These are phyloP conservation scores for Cydia strobilella DNA, from an alignment of 1,140 invertebrate genomes.

Conservation along the genomic window DNA sequence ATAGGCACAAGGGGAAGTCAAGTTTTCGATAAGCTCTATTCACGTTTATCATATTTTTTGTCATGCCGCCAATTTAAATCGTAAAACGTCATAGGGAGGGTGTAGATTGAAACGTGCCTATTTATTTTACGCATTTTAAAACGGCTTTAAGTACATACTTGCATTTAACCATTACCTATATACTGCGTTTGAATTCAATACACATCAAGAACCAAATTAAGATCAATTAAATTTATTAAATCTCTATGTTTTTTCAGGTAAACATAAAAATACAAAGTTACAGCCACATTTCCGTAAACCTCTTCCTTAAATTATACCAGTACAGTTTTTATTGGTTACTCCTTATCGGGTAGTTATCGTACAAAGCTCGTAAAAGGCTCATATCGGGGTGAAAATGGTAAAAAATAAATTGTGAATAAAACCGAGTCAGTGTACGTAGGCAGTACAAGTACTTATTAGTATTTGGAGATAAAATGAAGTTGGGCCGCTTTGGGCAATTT, in stretches of 20 bases:
- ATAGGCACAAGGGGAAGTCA: not conserved
- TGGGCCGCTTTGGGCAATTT: conserved; percentile 78
- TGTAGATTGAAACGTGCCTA: not conserved
- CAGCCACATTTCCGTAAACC: conserved; percentile 49
- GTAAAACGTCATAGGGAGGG: conserved; percentile 9
- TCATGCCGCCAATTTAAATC: conserved; percentile 12
- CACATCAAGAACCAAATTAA: not conserved
- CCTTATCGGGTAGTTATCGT: conserved; percentile 62
- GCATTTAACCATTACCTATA: too few species aligned
- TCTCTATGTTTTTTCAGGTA: conserved; percentile 34
- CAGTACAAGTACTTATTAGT: conserved; percentile 75
- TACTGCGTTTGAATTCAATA: not conserved
- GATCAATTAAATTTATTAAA: conserved; percentile 21
- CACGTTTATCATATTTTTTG: not conserved
- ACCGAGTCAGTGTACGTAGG: conserved; percentile 57
- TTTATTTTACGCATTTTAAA: not conserved
- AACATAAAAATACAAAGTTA: conserved; percentile 40
- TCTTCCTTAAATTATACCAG: conserved; percentile 39
- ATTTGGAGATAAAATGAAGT: conserved; percentile 79
- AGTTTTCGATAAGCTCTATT: not conserved
- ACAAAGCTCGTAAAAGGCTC: conserved; percentile 67
- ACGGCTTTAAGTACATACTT: too few species aligned
- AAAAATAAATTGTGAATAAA: conserved; percentile 70
- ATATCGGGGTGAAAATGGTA: conserved; percentile 59
- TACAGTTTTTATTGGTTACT: conserved; percentile 36